Evolutionary conservation across 2,113 vertebrate species (phyloP).

Genomic region (Formicarius rufipectus): DNA sequence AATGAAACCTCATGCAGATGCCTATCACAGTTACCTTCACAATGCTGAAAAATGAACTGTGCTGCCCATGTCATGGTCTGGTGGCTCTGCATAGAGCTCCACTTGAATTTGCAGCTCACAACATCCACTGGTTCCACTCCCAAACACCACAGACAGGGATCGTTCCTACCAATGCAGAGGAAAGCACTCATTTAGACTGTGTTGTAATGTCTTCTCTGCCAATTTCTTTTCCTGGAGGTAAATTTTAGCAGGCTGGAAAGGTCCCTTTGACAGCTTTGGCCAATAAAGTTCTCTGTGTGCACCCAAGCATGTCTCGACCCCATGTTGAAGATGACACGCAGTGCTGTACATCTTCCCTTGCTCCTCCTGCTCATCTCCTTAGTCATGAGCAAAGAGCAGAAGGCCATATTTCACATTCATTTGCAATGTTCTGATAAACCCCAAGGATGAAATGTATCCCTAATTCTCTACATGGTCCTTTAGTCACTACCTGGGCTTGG

Average conservation of each 20-base stretch:
- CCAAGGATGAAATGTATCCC: neutral
- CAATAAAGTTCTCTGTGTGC: neutral
- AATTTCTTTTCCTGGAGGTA: neutral
- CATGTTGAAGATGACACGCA: neutral
- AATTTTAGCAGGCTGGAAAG: neutral
- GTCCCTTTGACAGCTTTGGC: neutral
- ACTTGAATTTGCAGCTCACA: neutral
- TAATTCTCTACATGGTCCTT: neutral
- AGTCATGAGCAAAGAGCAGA: neutral
- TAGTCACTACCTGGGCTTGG: neutral
- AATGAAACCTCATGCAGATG: neutral
- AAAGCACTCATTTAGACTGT: neutral
- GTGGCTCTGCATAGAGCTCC: neutral
- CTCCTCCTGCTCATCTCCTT: neutral
- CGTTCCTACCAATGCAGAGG: neutral
- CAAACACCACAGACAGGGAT: neutral
- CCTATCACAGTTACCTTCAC: neutral
- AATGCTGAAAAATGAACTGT: neutral
- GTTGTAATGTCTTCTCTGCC: neutral
- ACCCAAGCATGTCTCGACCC: neutral
- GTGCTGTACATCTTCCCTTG: neutral
- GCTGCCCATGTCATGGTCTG: neutral
- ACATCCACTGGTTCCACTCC: neutral
- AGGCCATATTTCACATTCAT: neutral
- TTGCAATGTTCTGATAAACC: neutral